These are phyloP conservation scores for Corythoichthys haematopterus DNA, from an alignment of 2,113 vertebrate genomes.

Conservation along the genomic window DNA sequence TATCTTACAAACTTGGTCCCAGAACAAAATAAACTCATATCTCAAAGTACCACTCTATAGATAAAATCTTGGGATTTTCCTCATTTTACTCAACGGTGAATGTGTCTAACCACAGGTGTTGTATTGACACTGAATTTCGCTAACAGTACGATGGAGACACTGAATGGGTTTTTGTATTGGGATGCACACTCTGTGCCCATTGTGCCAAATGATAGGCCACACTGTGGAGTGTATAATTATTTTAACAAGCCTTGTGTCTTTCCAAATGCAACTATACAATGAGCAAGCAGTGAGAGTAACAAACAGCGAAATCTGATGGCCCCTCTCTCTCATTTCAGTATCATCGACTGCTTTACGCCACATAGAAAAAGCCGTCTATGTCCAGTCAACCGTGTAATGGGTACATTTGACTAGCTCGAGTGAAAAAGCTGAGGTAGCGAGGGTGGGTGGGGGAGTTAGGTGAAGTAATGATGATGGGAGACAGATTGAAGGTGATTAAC, in stretches of 20 bases:
- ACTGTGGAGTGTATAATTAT: conserved; percentile 55
- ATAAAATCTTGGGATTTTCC: background rate
- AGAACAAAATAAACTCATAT: too few species aligned
- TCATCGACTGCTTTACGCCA: conserved; percentile 61
- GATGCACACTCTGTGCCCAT: conserved; percentile 40
- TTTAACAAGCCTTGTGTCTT: conserved; percentile 45
- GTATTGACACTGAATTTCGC: background rate
- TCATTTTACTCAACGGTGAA: background rate
- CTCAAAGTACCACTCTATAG: background rate
- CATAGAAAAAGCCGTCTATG: conserved; percentile 66
- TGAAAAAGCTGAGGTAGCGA: conserved; percentile 38
- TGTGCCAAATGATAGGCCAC: conserved; percentile 50
- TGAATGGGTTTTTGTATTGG: conserved; percentile 31
- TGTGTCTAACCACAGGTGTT: background rate
- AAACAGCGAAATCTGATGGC: conserved; percentile 43
- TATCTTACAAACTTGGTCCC: too few species aligned
- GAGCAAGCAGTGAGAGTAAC: conserved; percentile 38
- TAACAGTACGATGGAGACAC: background rate
- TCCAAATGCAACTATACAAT: conserved; percentile 24
- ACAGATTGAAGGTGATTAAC: conserved; percentile 23
- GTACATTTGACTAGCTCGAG: conserved; percentile 56
- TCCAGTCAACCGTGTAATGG: conserved; percentile 61
- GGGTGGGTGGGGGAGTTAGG: conserved; percentile 10
- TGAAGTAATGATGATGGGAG: conserved; percentile 14
- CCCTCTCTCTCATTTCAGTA: conserved; percentile 52